Evolutionary conservation across 2,797 vertebrate genomes (phyloP), one percentile per base, ranked within the genome.

Genomic region (Sus cebifrons): DNA sequence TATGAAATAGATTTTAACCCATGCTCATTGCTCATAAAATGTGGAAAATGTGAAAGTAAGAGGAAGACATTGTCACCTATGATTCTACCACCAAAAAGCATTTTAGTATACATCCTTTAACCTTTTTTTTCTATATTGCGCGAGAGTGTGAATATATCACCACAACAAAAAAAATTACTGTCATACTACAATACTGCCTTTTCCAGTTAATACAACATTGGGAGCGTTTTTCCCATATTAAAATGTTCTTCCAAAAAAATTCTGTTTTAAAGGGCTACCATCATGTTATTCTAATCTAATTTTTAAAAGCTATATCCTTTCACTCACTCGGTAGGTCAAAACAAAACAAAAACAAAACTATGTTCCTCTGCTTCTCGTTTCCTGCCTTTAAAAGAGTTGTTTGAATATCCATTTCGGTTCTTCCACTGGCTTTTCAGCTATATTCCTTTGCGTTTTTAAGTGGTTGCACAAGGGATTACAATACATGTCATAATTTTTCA

Each of bases 361-460:
- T 79, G 36, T 94, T 94, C 71, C 81, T 94, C 14, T 71, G 62
- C 83, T 96, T 44, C 82, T 95, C 89, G 92, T 96, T 96, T 97
- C 93, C 83, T 95, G 89, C 58, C 95, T 95, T 87, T 94, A 65
- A 90, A 93, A 97, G 95, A 92, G 64, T 73, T 27, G 68, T 71
- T 49, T 87, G 58, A 85, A 82, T 91, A 92, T 90, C 82, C 32
- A 85, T 94, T 82, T 88, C 62, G 73, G 78, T 44, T 94, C 54
- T 86, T 62, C 32, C 67, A 54, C 52, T 82, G 73, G 62, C 71
- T 94, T 88, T 67, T 81, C 20, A 36, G 67, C 36, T 49, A 1
- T n/a, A 67, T 60, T 92, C 85, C 91, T 86, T 83, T 92, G 58
- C 54, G 32, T 64, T 23, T 86, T 85, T 64, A 70, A 84, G 56